Evolutionary conservation across 2,113 vertebrate species (phyloP).

Genomic region (Hypomesus transpacificus): DNA sequence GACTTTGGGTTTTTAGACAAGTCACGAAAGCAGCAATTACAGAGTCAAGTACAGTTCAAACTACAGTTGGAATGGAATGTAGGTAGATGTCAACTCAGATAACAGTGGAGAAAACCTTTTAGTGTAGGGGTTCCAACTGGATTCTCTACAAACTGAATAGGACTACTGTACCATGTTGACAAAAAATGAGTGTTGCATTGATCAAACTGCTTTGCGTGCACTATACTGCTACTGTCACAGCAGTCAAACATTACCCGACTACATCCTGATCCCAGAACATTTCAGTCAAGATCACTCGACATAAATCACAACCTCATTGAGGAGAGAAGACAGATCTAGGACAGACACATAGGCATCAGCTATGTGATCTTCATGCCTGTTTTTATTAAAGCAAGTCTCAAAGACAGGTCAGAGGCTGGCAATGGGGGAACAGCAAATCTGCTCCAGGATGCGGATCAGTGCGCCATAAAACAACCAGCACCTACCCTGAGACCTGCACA

Average conservation of each 20-base stretch:
- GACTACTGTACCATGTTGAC: too few relatives aligned
- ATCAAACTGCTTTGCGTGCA: not conserved
- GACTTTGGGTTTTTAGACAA: slow-evolving; percentile 1
- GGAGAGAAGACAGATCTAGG: not conserved
- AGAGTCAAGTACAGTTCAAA: not conserved
- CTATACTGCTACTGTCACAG: not conserved
- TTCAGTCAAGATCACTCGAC: not conserved
- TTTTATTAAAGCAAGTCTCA: not conserved
- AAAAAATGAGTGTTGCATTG: too few relatives aligned
- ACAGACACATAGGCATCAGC: not conserved
- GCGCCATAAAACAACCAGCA: not conserved
- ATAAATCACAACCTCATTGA: not conserved
- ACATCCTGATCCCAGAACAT: not conserved
- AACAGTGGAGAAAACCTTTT: not conserved
- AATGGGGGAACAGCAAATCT: not conserved
- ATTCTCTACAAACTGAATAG: too few relatives aligned
- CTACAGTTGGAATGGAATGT: not conserved
- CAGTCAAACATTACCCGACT: not conserved
- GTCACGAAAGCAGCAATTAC: not conserved
- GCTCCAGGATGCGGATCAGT: not conserved
- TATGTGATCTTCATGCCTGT: slow-evolving; percentile 1
- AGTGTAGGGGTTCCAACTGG: too few relatives aligned
- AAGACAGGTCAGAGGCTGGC: not conserved
- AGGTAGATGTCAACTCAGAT: not conserved
- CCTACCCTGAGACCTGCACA: not conserved